A percentile compares a stretch with the other conserved stretches of the same genome.
phyloP scores from a whole-genome alignment of 2,113 vertebrate species.

The Riparia riparia region DNA sequence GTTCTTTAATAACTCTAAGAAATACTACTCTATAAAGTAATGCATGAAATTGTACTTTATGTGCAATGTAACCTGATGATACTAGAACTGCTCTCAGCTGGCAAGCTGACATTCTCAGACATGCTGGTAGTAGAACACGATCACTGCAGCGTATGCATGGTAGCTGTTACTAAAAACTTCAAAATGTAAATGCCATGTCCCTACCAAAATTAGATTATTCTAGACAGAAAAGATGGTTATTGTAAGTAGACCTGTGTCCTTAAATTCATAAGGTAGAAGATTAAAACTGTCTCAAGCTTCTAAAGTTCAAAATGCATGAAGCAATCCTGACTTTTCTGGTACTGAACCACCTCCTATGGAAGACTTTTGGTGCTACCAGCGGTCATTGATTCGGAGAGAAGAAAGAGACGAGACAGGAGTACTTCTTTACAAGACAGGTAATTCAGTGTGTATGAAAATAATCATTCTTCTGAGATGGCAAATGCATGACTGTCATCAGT shows the following conservation, averaged over 20 bases:
- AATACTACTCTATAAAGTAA: not conserved
- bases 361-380: not conserved
- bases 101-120: slow-evolving; percentile 16
- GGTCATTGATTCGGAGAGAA: not conserved
- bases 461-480: not conserved
- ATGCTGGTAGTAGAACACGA: not conserved
- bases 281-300: not conserved
- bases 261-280: not conserved
- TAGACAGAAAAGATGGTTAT: not conserved
- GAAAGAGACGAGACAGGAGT: not conserved
- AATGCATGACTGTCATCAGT: not conserved
- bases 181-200: not conserved
- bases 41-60: not conserved
- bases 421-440: not conserved
- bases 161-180: not conserved
- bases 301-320: not conserved
- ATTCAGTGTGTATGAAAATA: not conserved
- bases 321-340: not conserved
- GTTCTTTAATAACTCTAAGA: not conserved
- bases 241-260: not conserved
- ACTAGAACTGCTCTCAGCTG: slow-evolving; percentile 8
- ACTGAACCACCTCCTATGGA: not conserved
- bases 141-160: not conserved
- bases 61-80: not conserved
- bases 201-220: slow-evolving; percentile 26